These are phyloP conservation scores for Neodiprion lecontei DNA, from an alignment of 1,140 invertebrate genomes.

Conservation along the genomic window DNA sequence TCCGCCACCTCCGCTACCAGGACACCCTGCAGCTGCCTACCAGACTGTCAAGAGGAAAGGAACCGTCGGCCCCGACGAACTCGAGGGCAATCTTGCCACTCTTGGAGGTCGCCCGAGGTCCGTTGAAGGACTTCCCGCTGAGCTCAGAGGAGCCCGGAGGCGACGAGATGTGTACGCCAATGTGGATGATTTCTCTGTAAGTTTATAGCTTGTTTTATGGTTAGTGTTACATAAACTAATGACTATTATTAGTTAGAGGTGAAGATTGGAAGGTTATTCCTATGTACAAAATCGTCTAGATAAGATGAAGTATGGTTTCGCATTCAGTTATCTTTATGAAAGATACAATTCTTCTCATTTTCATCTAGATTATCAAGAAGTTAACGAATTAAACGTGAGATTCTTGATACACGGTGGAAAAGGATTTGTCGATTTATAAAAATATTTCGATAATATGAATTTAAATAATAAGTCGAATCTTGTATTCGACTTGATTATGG, in stretches of 20 bases:
- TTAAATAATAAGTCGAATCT: too few species aligned
- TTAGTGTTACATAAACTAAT: not conserved
- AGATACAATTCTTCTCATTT: too few species aligned
- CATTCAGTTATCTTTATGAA: too few species aligned
- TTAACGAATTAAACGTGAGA: too few species aligned
- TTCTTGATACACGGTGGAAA: too few species aligned
- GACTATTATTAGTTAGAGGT: not conserved
- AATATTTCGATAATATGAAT: too few species aligned
- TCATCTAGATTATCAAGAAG: too few species aligned
- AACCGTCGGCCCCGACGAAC: conserved; percentile 69
- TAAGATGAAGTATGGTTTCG: too few species aligned
- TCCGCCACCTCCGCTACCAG: conserved; percentile 81
- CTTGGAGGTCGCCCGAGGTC: conserved; percentile 84
- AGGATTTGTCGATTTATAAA: too few species aligned
- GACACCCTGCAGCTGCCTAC: conserved; percentile 72
- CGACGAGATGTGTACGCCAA: conserved; percentile 57
- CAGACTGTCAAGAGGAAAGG: conserved; percentile 86
- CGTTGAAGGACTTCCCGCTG: conserved; percentile 75
- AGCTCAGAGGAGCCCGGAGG: conserved; percentile 73
- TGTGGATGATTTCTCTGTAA: conserved; percentile 46
- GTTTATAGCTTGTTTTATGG: conserved; percentile 17
- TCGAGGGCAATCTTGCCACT: conserved; percentile 79
- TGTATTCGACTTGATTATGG: too few species aligned
- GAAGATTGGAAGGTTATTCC: not conserved
- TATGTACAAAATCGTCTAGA: too few species aligned